Percentiles rank a stretch among this genome's conserved stretches.
Conservation (phyloP, 1,140 invertebrate species). For the Calephelis virginiensis region DNA sequence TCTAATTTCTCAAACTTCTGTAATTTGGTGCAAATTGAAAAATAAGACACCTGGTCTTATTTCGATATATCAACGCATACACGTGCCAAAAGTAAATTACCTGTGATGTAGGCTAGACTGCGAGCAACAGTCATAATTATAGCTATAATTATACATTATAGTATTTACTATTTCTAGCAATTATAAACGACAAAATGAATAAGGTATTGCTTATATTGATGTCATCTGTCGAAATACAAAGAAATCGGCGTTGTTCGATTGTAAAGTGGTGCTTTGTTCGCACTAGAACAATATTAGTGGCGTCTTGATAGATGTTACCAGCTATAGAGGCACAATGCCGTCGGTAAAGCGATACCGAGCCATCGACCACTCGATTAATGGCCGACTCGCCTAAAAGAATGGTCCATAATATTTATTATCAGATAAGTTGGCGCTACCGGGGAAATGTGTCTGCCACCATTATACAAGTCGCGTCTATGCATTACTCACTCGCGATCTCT, state of each 20-base stretch:
- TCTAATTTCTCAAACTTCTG: too few species aligned
- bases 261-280: slow-evolving; percentile 53
- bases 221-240: slow-evolving; percentile 61
- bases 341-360: slow-evolving; percentile 69
- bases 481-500: slow-evolving; percentile 62
- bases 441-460: slow-evolving; percentile 65
- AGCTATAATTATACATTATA: too few species aligned
- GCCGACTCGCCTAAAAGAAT: slow-evolving; percentile 74
- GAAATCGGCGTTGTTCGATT: slow-evolving; percentile 44
- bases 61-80: too few species aligned
- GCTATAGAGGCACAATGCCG: slow-evolving; percentile 68
- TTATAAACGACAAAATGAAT: neutral
- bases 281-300: slow-evolving; percentile 68
- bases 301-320: slow-evolving; percentile 74
- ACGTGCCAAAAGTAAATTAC: too few species aligned
- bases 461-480: slow-evolving; percentile 59
- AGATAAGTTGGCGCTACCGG: slow-evolving; percentile 72
- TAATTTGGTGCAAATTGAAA: too few species aligned
- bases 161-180: too few species aligned
- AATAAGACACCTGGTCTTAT: too few species aligned
- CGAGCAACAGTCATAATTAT: too few species aligned
- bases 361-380: slow-evolving; percentile 75
- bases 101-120: too few species aligned
- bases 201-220: slow-evolving; percentile 37
- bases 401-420: slow-evolving; percentile 77